A percentile compares a stretch with the other conserved stretches of the same genome.
phyloP scores from a whole-genome alignment of 1,140 invertebrate genomes.

The Stratiolaelaps scimitus region DNA sequence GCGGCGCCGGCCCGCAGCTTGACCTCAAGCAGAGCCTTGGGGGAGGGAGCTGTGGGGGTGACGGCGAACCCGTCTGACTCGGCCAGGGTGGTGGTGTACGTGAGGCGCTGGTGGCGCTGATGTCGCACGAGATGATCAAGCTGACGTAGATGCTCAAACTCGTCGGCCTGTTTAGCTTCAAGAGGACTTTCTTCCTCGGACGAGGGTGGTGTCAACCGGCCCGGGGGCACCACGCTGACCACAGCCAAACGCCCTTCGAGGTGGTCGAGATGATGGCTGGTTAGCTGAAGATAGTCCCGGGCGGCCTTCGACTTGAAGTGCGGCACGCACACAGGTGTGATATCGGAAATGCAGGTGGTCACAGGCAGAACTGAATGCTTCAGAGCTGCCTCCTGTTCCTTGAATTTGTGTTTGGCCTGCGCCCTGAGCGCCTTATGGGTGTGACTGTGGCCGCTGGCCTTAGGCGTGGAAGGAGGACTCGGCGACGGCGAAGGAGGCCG shows the following conservation, averaged over 20 bases:
- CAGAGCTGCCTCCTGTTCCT: not conserved
- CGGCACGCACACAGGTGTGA: conserved; percentile 1
- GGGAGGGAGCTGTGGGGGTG: not conserved
- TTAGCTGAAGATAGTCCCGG: conserved; percentile 7
- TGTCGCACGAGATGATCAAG: conserved; percentile 17
- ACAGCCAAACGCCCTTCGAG: too few species aligned
- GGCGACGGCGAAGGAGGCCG: conserved; percentile 24
- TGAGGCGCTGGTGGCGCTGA: conserved; percentile 14
- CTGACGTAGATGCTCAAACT: not conserved
- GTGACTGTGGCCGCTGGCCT: too few species aligned
- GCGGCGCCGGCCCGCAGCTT: conserved; percentile 19
- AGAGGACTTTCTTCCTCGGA: conserved; percentile 23
- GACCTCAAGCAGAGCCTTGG: conserved; percentile 19
- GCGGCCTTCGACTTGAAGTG: conserved; percentile 27
- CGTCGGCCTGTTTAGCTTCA: not conserved
- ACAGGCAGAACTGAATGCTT: too few species aligned
- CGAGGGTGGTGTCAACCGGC: conserved; percentile 15
- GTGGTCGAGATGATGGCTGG: too few species aligned
- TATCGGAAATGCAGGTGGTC: too few species aligned
- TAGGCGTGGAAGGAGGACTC: conserved; percentile 10
- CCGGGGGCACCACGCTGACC: not conserved
- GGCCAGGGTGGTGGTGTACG: conserved; percentile 13
- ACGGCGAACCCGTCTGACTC: conserved; percentile 21
- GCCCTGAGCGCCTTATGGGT: too few species aligned
- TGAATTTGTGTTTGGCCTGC: conserved; percentile 6